Base-by-base conservation (phyloP, 2,888 invertebrate genomes). In the Eledona agricola region DNA sequence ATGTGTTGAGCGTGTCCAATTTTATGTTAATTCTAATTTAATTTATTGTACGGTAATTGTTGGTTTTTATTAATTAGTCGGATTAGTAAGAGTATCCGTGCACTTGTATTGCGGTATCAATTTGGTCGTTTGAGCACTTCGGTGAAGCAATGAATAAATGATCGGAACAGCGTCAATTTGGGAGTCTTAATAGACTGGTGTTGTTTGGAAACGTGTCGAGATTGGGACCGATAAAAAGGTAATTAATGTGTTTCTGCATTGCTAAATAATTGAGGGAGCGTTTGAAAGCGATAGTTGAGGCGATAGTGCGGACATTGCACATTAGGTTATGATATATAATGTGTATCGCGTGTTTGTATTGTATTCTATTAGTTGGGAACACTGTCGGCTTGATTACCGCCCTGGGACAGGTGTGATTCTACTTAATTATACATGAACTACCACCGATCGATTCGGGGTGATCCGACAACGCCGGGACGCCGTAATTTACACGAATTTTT, bases 301-400 rank as follows among this genome's bases (percentile, higher is more conserved):
- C 61, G 71, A 72, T 71, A 71, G 67, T 69, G 67, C 52, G 66
- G 69, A 71, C 69, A 70, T 67, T 68, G 66, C 67, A 70, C 71
- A 71, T 72, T 72, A 72, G 63, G 64, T 72, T 72, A 72, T 72
- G 71, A 72, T 72, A 70, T 69, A 72, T 71, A 64, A 65, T 60
- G 61, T 59, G 55, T 52, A 60, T 64, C 58, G 62, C 62, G 57
- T 63, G 64, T 72, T 72, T 72, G 72, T 72, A 70, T 71, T 72
- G 70, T 70, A 64, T 65, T 67, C 63, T 66, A 67, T 72, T 66
- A 64, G 63, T 64, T 65, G 57, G 66, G 64, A 58, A 63, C 63
- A 67, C 68, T 67, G 65, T 62, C 61, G 58, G 61, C 65, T 63
- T 69, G 70, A 72, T 72, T 71, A 63, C 65, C 57, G 67, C 61